Evolutionary conservation across 2,113 vertebrate genomes (phyloP), one percentile per base, ranked within the genome.

Genomic region (Vanacampus margaritifer): DNA sequence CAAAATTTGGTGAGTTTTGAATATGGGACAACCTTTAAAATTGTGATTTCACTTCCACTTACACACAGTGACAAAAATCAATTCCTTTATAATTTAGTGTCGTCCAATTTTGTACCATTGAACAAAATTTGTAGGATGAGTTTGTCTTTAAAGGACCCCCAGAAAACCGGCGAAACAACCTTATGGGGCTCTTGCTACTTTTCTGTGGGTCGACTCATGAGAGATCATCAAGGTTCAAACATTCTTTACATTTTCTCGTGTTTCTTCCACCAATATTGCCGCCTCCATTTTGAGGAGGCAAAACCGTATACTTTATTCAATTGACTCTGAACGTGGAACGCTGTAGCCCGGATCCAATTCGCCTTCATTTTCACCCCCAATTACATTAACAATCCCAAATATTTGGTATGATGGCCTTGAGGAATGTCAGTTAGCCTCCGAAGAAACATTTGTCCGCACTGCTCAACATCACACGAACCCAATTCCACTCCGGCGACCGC

Each of bases 331-430:
- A 28, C 28, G 61, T 21, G 57, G 67, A 74, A 80, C 75, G 21
- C 13, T n/a, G 61, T 5, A 7, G 14, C 74, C 28, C 56, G 24
- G 19, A 53, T 70, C 75, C 50, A 45, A 39, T 45, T 82, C 77
- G 84, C 72, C 74, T 79, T 67, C 68, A 84, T 88, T 87, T 88
- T 86, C 75, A 86, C 84, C 82, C 65, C 75, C 62, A 75, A 80
- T 83, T 86, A 74, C 67, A 63, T 36, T 1, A 28, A 35, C 23
- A 65, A 76, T 58, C 57, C 58, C 78, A 80, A 82, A 74, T 76
- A 84, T 74, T 46, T 13, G 60, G 62, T 35, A 70, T 72, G 45
- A 28, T 68, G 68, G 76, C 80, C 70, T 17, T 3, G 12, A 73
- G 70, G 46, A 72, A 79, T 51, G 37, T 67, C 51, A 24, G 60